phyloP scores from a whole-genome alignment of 2,113 vertebrate genomes.

The Syrmaticus mikado region DNA sequence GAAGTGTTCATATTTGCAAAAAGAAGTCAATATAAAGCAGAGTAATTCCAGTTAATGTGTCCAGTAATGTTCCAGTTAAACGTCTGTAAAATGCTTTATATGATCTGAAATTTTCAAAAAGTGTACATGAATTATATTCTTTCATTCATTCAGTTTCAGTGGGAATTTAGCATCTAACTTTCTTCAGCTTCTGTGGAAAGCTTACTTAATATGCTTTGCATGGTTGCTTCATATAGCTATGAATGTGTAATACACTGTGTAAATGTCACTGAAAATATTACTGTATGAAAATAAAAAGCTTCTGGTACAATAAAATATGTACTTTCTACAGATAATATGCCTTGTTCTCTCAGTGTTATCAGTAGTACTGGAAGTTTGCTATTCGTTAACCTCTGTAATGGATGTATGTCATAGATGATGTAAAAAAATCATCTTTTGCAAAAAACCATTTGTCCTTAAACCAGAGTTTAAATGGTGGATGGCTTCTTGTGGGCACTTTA shows the following conservation, averaged over 20 bases:
- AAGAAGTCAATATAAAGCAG: not conserved
- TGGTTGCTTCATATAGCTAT: rapidly evolving
- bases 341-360: not conserved
- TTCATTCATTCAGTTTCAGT: not conserved
- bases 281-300: not conserved
- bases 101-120: not conserved
- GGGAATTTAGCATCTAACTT: not conserved
- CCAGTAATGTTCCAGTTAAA: no score
- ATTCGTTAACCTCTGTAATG: not conserved
- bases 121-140: not conserved
- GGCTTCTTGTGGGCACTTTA: not conserved
- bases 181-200: not conserved
- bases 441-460: not conserved
- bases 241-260: not conserved
- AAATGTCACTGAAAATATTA: not conserved
- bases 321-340: not conserved
- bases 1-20: not conserved
- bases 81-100: not conserved
- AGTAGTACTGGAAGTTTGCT: not conserved
- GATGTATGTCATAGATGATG: not conserved
- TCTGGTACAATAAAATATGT: not conserved
- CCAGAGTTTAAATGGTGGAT: not conserved
- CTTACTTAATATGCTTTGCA: not conserved
- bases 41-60: not conserved
- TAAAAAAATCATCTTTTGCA: not conserved